These are phyloP conservation scores for Lutraria lutraria DNA, from an alignment of 2,888 invertebrate genomes.

Conservation along the genomic window DNA sequence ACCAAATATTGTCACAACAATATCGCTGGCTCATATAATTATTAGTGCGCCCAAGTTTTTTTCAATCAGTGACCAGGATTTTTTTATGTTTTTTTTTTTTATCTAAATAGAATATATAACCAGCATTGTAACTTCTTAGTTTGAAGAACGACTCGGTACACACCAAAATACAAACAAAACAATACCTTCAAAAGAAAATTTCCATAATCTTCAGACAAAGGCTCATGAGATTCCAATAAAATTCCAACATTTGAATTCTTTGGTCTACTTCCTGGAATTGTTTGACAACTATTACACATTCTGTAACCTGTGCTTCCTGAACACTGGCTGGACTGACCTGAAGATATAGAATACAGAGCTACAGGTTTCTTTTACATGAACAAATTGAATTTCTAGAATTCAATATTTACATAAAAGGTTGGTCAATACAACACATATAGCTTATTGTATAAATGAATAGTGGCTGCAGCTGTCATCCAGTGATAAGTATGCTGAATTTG, in stretches of 20 bases:
- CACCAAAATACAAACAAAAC: neutral
- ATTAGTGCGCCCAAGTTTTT: too few species aligned
- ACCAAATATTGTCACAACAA: too few species aligned
- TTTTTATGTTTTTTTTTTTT: too few species aligned
- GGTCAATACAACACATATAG: too few species aligned
- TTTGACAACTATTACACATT: slow-evolving; percentile 53
- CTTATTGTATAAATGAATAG: too few species aligned
- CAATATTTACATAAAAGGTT: neutral
- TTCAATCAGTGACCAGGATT: too few species aligned
- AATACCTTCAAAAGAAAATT: slow-evolving; percentile 55
- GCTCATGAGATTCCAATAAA: slow-evolving; percentile 43
- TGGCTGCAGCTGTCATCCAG: too few species aligned
- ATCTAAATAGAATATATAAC: too few species aligned
- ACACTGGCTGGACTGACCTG: slow-evolving; percentile 45
- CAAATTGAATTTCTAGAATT: neutral
- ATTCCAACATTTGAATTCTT: slow-evolving; percentile 39
- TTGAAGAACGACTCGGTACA: too few species aligned
- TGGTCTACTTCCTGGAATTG: slow-evolving; percentile 45
- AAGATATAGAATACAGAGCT: neutral
- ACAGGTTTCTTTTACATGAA: neutral
- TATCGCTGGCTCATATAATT: too few species aligned
- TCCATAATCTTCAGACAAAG: slow-evolving; percentile 53
- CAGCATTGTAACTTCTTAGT: too few species aligned
- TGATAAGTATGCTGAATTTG: too few species aligned
- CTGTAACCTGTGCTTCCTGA: slow-evolving; percentile 25